Percentiles rank a stretch among this genome's conserved stretches.
These are phyloP conservation scores for Rhodophaea formosa DNA, from an alignment of 2,888 invertebrate genomes.

Conservation along the genomic window DNA sequence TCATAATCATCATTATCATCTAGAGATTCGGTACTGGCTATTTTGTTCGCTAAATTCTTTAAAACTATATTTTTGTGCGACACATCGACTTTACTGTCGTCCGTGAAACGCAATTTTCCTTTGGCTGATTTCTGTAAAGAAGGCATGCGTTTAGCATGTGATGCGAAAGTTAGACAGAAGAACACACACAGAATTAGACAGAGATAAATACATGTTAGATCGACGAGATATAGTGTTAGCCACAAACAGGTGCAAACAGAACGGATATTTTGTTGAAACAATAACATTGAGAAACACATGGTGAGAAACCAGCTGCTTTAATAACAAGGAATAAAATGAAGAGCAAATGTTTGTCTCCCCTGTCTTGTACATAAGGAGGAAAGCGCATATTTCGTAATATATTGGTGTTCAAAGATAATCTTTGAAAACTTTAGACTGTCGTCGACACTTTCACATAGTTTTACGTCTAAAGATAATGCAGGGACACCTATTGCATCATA, in stretches of 20 bases:
- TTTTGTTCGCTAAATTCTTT: conserved; percentile 71
- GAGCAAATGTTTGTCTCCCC: too few species aligned
- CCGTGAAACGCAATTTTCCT: conserved; percentile 58
- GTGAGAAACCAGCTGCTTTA: not conserved
- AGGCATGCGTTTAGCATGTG: conserved; percentile 45
- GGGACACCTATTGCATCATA: too few species aligned
- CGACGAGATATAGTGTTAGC: conserved; percentile 21
- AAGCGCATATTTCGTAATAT: too few species aligned
- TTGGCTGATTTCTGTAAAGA: conserved; percentile 67
- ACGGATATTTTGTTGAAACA: not conserved
- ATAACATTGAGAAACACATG: not conserved
- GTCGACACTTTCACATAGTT: too few species aligned
- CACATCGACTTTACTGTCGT: conserved; percentile 62
- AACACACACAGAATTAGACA: conserved; percentile 35
- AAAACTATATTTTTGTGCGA: conserved; percentile 71
- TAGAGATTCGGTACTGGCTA: conserved; percentile 64
- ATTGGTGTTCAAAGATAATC: too few species aligned
- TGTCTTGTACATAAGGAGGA: too few species aligned
- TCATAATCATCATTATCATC: conserved; percentile 60
- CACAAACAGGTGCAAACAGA: not conserved
- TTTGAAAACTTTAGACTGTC: too few species aligned
- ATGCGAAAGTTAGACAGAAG: conserved; percentile 43
- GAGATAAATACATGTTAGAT: conserved; percentile 22
- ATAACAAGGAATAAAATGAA: too few species aligned
- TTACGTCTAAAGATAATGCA: too few species aligned